These are phyloP conservation scores for Notolepis coatsorum DNA, from an alignment of 2,797 vertebrate species.

Conservation along the genomic window DNA sequence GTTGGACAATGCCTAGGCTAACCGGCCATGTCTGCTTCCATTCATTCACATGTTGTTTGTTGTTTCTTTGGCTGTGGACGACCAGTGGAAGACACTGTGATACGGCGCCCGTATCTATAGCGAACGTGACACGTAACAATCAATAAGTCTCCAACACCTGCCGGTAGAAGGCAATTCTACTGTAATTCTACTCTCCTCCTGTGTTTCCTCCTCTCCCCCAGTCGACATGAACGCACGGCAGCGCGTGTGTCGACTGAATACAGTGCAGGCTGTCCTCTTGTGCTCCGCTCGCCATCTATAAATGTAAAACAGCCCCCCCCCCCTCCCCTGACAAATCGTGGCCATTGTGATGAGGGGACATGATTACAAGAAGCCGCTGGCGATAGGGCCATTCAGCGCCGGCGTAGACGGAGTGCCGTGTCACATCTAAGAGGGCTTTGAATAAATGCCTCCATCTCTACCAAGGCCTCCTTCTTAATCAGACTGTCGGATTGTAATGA, in stretches of 20 bases:
- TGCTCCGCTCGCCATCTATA: constrained; percentile 10
- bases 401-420: constrained; percentile 66
- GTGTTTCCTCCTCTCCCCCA: constrained; percentile 3
- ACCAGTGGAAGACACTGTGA: background rate
- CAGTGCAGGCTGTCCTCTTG: constrained; percentile 29
- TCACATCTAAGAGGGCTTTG: constrained; percentile 75
- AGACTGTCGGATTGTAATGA: constrained; percentile 71
- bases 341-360: constrained; percentile 69
- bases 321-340: constrained; percentile 64
- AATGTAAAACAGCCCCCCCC: constrained; percentile 49
- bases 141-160: too few species aligned
- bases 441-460: constrained; percentile 71
- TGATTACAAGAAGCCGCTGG: constrained; percentile 71
- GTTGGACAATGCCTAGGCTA: too few species aligned
- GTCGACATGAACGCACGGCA: constrained; percentile 9
- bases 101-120: background rate
- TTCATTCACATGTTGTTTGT: too few species aligned
- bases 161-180: too few species aligned
- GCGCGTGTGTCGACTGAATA: constrained; percentile 45
- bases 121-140: too few species aligned
- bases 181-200: fast-evolving
- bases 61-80: background rate
- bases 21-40: too few species aligned
- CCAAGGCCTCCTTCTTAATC: constrained; percentile 78
- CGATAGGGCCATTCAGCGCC: constrained; percentile 68